phyloP scores from a whole-genome alignment of 2,888 invertebrate genomes.

The Chironomus tentans region DNA sequence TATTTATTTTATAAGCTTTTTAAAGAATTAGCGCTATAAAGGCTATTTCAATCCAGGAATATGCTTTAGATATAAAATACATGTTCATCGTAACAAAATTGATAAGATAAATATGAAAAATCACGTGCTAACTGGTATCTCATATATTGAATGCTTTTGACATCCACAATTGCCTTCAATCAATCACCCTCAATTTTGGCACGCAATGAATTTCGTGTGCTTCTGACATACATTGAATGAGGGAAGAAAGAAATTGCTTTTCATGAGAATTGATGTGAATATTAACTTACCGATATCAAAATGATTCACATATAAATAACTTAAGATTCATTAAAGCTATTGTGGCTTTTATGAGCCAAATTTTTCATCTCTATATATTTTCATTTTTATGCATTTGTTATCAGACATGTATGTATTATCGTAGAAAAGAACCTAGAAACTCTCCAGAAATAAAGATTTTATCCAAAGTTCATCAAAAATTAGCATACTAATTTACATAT shows the following conservation, averaged over 20 bases:
- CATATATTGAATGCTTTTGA: not conserved
- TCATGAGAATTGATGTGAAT: not conserved
- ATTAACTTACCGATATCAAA: not conserved
- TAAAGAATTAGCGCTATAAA: not conserved
- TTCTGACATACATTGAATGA: not conserved
- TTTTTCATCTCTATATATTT: not conserved
- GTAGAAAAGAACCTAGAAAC: not conserved
- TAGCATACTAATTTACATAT: too few species aligned
- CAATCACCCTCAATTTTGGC: not conserved
- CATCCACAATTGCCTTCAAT: constrained; percentile 6
- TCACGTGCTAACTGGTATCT: constrained; percentile 1
- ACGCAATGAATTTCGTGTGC: too few species aligned
- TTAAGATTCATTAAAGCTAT: not conserved
- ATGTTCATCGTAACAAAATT: not conserved
- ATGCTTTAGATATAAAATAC: not conserved
- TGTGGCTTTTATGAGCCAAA: too few species aligned
- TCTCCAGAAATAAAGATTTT: too few species aligned
- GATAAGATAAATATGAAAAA: not conserved
- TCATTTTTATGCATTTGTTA: too few species aligned
- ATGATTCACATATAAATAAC: too few species aligned
- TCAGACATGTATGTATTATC: too few species aligned
- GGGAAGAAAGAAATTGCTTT: not conserved
- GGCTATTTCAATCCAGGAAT: not conserved
- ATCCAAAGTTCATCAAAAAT: too few species aligned
- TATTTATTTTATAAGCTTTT: too few species aligned